These are phyloP conservation scores for Limenitis camilla DNA, from an alignment of 2,888 invertebrate species.

Conservation along the genomic window DNA sequence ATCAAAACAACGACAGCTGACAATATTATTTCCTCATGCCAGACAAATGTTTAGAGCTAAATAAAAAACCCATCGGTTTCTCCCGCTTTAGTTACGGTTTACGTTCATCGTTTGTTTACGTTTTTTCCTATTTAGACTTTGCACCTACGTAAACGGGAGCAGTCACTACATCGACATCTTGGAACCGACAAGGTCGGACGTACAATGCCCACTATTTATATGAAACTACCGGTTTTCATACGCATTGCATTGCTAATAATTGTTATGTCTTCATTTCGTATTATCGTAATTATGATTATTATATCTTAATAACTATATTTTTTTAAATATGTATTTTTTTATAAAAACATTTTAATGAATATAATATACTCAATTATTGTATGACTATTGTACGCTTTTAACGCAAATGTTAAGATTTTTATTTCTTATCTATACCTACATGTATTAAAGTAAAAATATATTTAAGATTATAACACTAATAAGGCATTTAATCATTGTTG, in stretches of 20 bases:
- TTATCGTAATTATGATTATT: no score
- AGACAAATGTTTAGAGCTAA: conserved; percentile 20
- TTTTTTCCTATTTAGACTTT: conserved; percentile 37
- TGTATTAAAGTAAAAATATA: no score
- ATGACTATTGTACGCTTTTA: no score
- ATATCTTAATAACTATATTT: no score
- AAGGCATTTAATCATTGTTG: no score
- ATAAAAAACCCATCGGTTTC: conserved; percentile 50
- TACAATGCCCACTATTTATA: conserved; percentile 14
- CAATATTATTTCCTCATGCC: conserved; percentile 18
- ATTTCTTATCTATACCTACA: no score
- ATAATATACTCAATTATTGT: no score
- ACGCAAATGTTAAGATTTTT: no score
- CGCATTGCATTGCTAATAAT: background rate
- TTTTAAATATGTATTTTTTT: no score
- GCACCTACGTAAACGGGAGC: conserved; percentile 24
- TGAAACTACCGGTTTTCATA: conserved; percentile 10
- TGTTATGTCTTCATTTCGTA: background rate
- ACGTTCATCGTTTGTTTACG: conserved; percentile 47
- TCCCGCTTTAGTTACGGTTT: conserved; percentile 45
- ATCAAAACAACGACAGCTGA: conserved; percentile 25
- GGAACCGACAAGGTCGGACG: conserved; percentile 20
- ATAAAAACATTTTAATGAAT: no score
- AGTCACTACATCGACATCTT: conserved; percentile 19
- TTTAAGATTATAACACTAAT: no score